These are phyloP conservation scores for Chlorodrepanis virens DNA, from an alignment of 2,113 vertebrate species.

Conservation along the genomic window DNA sequence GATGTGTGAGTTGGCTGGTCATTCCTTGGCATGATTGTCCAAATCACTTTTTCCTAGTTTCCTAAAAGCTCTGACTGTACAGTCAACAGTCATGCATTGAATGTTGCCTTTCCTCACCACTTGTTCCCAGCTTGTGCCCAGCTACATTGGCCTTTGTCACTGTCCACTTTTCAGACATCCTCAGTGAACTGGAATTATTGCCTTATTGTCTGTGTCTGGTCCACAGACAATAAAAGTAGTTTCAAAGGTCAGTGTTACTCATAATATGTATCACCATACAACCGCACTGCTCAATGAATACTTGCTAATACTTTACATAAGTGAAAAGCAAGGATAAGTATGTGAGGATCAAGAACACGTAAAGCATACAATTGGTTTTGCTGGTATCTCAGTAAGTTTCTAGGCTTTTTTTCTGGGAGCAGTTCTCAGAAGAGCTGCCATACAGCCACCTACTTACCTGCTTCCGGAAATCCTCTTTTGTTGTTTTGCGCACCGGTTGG, in stretches of 20 bases:
- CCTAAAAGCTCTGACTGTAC: neutral
- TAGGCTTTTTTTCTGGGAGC: neutral
- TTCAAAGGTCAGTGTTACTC: neutral
- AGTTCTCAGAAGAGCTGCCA: neutral
- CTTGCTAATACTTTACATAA: neutral
- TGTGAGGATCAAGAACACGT: neutral
- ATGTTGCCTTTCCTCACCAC: rapidly evolving
- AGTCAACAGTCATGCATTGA: neutral
- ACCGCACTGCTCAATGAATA: neutral
- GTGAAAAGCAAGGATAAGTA: neutral
- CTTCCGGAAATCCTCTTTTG: slow-evolving; percentile 90
- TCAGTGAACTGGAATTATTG: neutral
- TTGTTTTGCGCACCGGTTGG: slow-evolving; percentile 84
- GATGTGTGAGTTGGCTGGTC: neutral
- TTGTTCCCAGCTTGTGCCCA: neutral
- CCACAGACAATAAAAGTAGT: neutral
- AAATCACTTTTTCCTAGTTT: neutral
- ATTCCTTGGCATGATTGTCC: neutral
- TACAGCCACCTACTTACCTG: slow-evolving; percentile 73
- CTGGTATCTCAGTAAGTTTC: neutral
- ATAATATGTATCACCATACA: neutral
- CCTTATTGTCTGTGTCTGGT: neutral
- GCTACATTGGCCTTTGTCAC: neutral
- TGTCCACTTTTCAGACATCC: neutral
- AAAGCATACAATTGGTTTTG: neutral